A percentile compares a stretch with the other conserved stretches of the same genome.
Conservation (phyloP, 2,888 invertebrate genomes). For the Plebejus argus region DNA sequence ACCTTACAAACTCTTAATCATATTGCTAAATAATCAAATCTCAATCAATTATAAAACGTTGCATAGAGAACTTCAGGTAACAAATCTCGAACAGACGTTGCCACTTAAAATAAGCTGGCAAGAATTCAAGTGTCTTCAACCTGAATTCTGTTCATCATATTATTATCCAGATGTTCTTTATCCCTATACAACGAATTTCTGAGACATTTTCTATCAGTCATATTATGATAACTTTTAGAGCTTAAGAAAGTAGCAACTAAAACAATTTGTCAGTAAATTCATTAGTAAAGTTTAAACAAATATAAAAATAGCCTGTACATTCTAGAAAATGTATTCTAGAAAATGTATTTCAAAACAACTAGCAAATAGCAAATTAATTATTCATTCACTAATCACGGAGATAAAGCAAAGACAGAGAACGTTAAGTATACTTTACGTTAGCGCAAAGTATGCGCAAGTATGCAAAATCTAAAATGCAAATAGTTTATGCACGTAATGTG, state of each 20-base stretch:
- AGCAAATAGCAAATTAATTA: slow-evolving; percentile 20
- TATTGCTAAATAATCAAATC: neutral
- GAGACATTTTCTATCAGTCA: neutral
- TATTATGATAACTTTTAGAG: too few species aligned
- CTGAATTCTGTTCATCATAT: slow-evolving; percentile 76
- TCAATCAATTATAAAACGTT: slow-evolving; percentile 45
- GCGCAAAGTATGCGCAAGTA: slow-evolving; percentile 29
- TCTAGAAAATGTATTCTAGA: neutral
- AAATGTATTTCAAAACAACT: slow-evolving; percentile 7
- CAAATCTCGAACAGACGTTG: slow-evolving; percentile 73
- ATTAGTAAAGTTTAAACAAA: neutral
- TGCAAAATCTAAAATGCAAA: slow-evolving; percentile 43
- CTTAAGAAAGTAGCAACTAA: too few species aligned
- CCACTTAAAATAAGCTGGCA: slow-evolving; percentile 80
- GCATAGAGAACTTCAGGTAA: slow-evolving; percentile 62
- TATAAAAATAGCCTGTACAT: neutral
- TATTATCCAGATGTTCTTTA: slow-evolving; percentile 72
- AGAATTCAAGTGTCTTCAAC: slow-evolving; percentile 76
- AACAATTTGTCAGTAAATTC: neutral
- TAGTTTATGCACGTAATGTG: slow-evolving; percentile 37
- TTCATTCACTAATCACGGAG: neutral
- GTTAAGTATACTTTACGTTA: slow-evolving; percentile 16
- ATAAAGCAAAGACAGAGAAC: slow-evolving; percentile 19
- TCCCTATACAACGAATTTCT: slow-evolving; percentile 65
- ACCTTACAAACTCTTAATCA: neutral